Conservation (phyloP, 2,888 invertebrate genomes). For the Orchesella flavescens region DNA sequence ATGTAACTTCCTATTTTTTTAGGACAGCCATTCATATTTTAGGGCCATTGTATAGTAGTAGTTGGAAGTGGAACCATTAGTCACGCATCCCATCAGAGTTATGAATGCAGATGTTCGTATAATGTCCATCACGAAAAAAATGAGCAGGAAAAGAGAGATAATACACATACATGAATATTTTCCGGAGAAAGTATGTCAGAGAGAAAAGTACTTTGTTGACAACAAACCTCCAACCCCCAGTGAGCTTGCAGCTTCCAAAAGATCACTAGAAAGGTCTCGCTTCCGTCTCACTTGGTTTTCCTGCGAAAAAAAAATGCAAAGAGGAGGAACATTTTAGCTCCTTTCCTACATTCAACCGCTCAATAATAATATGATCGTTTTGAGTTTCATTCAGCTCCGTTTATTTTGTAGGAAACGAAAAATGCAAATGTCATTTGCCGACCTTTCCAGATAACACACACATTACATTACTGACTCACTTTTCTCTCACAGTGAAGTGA, state of each 20-base stretch:
- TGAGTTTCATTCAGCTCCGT: too few species aligned
- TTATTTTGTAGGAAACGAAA: too few species aligned
- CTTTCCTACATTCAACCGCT: neutral
- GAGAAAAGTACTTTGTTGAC: neutral
- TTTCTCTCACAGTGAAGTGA: too few species aligned
- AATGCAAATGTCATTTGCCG: too few species aligned
- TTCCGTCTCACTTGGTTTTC: slow-evolving; percentile 44
- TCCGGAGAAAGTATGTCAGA: neutral
- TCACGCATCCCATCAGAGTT: neutral
- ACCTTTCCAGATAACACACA: too few species aligned
- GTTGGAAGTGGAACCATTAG: too few species aligned
- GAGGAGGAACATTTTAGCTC: neutral
- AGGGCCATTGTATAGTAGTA: too few species aligned
- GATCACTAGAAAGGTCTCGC: slow-evolving; percentile 59
- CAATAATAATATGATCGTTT: neutral
- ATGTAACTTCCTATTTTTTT: slow-evolving; percentile 29
- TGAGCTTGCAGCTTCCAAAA: slow-evolving; percentile 63
- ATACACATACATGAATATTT: neutral
- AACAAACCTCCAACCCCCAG: slow-evolving; percentile 64
- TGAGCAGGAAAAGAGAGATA: neutral
- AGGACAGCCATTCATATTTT: neutral
- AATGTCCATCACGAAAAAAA: neutral
- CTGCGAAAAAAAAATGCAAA: neutral
- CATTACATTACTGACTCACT: too few species aligned
- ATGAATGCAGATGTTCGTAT: neutral